Evolutionary conservation across 35 echinoderm and acorn worm genomes (phyloP), one percentile per base, ranked within the genome.

Genomic region (Apostichopus parvimensis): DNA sequence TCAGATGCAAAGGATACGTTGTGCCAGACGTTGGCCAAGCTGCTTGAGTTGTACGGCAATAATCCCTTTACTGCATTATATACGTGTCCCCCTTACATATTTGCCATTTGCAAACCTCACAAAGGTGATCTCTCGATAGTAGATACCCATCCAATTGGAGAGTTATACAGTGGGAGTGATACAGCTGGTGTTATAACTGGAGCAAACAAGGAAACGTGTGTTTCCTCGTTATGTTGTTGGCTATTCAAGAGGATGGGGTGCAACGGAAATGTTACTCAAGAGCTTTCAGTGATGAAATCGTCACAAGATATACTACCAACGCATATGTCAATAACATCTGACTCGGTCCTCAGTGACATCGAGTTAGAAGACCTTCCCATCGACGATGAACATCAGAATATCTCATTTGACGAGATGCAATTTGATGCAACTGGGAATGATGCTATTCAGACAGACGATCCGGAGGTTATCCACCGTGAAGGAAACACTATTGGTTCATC

Each of bases 101-200:
- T 79, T 54, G 24, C 53, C 4, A 79, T 79, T 23, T 26, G 78
- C 78, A 79, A 28, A 79, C 78, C 78, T 25, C 10, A 79, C 28
- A 79, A 79, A 12, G 53, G 78, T 26, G 23, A 79, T 6, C 78
- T 79, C 53, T 22, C 34, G 10, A 79, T 79, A 45, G 53, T 79
- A 24, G 78, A 79, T 11, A 79, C 78, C 6, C 78, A 79, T 79
- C 78, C 78, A 79, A 79, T 79, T 79, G 28, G 78, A 25, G 10
- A 79, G 10, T 13, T 5, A 25, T 79, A 79, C 9, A 53, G 77
- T 24, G 77, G 77, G 52, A 79, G 22, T 53, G 26, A 54, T 24
- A 34, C 77, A 25, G 77, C 77, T 11, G 77, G 77, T 23, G 77
- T 79, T n/a, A 79, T 79, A 22, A 79, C 77, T 25, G 77, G 23